phyloP scores from a whole-genome alignment of 1,140 invertebrate genomes.

The Cyphomyrmex costatus region DNA sequence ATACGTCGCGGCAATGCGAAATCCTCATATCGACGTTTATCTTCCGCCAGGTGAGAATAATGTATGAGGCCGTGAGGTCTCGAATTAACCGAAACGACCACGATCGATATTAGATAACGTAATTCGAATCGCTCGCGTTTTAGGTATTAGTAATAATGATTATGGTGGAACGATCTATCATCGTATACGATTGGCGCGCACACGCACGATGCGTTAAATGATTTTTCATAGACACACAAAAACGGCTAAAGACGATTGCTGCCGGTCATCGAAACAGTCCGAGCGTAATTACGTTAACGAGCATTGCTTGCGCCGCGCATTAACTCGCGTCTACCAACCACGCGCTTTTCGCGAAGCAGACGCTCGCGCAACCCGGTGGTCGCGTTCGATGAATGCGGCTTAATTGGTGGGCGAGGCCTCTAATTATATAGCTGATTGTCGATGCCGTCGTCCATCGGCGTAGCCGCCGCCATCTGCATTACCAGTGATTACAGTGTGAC shows the following conservation, averaged over 20 bases:
- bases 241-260: background rate
- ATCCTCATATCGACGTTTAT: constrained; percentile 60
- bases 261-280: constrained; percentile 13
- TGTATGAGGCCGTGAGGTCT: constrained; percentile 11
- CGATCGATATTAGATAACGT: constrained; percentile 35
- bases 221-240: background rate
- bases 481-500: constrained; percentile 79
- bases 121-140: background rate
- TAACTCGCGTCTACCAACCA: constrained; percentile 65
- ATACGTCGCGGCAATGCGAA: constrained; percentile 49
- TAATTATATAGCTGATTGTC: constrained; percentile 79
- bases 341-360: constrained; percentile 68
- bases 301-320: constrained; percentile 49
- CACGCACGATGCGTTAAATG: background rate
- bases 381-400: constrained; percentile 73
- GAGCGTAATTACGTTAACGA: constrained; percentile 64
- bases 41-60: constrained; percentile 57
- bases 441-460: constrained; percentile 72
- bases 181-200: background rate
- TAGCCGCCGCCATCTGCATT: constrained; percentile 74
- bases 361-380: constrained; percentile 57
- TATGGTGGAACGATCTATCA: constrained; percentile 6
- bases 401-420: constrained; percentile 77
- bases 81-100: constrained; percentile 34
- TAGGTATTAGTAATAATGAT: constrained; percentile 32